phyloP scores from a whole-genome alignment of 2,888 invertebrate species.

The Petrolisthes manimaculis region DNA sequence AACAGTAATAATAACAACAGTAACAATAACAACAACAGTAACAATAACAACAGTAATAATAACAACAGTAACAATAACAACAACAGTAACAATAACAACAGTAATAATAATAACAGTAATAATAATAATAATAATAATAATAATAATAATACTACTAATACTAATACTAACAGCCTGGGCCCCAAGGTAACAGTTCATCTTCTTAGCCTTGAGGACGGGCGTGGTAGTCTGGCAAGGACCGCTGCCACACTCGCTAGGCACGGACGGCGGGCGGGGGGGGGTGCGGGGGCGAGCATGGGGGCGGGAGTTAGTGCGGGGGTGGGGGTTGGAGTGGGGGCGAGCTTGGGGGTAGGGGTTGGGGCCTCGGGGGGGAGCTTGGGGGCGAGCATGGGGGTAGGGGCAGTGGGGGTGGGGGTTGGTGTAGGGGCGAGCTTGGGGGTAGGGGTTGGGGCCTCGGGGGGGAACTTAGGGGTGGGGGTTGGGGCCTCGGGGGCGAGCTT shows the following conservation, averaged over 20 bases:
- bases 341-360: too few species aligned
- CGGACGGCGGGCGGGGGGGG: neutral
- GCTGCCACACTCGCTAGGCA: neutral
- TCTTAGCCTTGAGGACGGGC: slow-evolving; percentile 35
- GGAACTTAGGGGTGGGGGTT: too few species aligned
- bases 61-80: neutral
- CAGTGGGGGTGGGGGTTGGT: too few species aligned
- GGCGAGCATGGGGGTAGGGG: too few species aligned
- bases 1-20: neutral
- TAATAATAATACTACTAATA: neutral
- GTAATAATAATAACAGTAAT: neutral
- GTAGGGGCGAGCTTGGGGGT: neutral
- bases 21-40: neutral
- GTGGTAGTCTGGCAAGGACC: slow-evolving; percentile 8
- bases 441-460: too few species aligned
- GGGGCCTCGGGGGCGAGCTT: too few species aligned
- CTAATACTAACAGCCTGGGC: neutral
- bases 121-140: neutral
- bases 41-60: neutral
- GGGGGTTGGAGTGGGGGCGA: too few species aligned
- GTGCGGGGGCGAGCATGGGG: too few species aligned
- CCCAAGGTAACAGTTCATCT: slow-evolving; percentile 23
- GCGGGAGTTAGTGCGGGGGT: too few species aligned
- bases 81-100: neutral
- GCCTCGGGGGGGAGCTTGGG: too few species aligned